Evolutionary conservation across 2,113 vertebrate species (phyloP).

Genomic region (Corapipo altera): DNA sequence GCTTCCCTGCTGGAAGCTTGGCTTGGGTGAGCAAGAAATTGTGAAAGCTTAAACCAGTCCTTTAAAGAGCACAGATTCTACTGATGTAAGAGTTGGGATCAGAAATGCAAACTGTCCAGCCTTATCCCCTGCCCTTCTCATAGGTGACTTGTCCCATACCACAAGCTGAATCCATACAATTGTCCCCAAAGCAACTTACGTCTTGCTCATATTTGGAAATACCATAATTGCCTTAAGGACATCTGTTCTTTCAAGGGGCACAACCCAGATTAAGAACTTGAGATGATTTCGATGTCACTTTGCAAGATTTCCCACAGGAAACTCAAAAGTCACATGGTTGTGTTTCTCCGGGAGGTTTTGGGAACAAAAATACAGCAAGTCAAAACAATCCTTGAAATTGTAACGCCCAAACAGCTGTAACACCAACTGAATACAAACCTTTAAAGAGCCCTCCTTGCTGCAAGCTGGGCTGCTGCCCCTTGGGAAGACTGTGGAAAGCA

Average conservation of each 20-base stretch:
- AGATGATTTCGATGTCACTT: background rate
- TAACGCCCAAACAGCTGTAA: background rate
- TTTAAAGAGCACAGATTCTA: background rate
- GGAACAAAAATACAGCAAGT: background rate
- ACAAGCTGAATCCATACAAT: background rate
- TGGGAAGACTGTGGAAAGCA: background rate
- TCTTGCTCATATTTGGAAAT: background rate
- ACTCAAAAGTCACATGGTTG: background rate
- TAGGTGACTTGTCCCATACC: background rate
- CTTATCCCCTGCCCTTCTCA: background rate
- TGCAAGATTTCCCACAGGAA: background rate
- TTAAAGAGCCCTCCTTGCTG: background rate
- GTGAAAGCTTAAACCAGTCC: background rate
- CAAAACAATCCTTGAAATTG: background rate
- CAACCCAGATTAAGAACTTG: background rate
- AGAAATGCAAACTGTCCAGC: background rate
- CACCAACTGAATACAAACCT: background rate
- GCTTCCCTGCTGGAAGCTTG: background rate
- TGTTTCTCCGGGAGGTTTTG: background rate
- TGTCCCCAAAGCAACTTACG: background rate
- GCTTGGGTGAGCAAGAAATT: background rate
- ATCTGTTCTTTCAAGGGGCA: background rate
- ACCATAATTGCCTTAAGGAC: background rate
- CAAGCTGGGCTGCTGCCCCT: background rate
- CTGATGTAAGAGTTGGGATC: background rate